Percentiles rank a stretch among this genome's conserved stretches.
Conservation (phyloP, 1,140 invertebrate genomes). For the Cotesia typhae region DNA sequence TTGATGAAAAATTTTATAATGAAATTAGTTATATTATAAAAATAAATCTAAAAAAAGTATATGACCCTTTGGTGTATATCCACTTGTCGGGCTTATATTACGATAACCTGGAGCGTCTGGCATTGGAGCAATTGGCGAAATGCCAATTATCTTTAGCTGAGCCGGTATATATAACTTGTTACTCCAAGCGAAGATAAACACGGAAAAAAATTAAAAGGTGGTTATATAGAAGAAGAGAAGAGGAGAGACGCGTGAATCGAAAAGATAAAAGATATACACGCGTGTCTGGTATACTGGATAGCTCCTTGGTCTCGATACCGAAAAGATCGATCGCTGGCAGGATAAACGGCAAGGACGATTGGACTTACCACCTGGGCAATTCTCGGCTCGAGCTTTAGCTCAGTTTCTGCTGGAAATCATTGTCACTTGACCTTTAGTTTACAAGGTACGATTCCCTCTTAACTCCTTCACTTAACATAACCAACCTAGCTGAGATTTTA, state of each 20-base stretch:
- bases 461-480: neutral
- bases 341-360: slow-evolving; percentile 7
- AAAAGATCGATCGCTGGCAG: slow-evolving; percentile 7
- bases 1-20: no score
- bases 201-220: slow-evolving; percentile 7
- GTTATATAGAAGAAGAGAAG: no score
- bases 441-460: neutral
- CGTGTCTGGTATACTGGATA: neutral
- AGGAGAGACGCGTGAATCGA: slow-evolving; percentile 6
- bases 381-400: no score
- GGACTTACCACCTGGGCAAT: neutral
- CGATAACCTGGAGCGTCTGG: slow-evolving; percentile 1
- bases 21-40: no score
- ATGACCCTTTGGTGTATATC: neutral
- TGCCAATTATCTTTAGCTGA: slow-evolving; percentile 5
- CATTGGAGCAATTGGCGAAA: slow-evolving; percentile 7
- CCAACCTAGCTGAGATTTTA: neutral
- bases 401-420: neutral
- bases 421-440: slow-evolving; percentile 13
- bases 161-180: neutral
- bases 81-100: slow-evolving; percentile 6
- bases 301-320: slow-evolving; percentile 10
- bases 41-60: no score
- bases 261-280: neutral
- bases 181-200: neutral